Base-by-base conservation (phyloP, 2,888 invertebrate species). In the Caradrina kadenii region DNA sequence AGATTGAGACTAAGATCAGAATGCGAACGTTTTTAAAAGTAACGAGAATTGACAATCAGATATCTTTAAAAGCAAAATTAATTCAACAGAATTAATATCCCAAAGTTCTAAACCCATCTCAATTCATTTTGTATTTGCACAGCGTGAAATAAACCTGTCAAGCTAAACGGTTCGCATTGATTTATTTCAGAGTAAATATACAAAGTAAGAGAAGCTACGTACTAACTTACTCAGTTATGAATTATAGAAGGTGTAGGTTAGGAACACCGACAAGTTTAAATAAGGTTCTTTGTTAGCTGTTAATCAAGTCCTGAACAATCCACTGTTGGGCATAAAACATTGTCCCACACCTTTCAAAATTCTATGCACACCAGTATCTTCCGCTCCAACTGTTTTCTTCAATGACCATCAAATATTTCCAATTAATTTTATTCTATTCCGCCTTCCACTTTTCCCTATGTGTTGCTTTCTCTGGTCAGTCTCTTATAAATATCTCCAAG, bases 121-220 rank as follows among this genome's bases (percentile, higher is more conserved):
- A 80, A 79, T 79, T 71, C 68, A 80, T 80, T 80, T 78, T 80
- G 78, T 71, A 72, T 81, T 76, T 79, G 67, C 72, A 59, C 72
- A 80, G 79, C 83, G 79, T 85, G 82, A 81, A 83, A 81, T 83
- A 79, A 86, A 83, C 73, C 80, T 79, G 82, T 82, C 85, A 77
- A 79, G 76, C 70, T 74, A 71, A 78, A 81, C 79, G 73, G 78
- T 79, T 77, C n/a, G 50, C 61, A 69, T 64, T 80, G 80, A 80
- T 80, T 80, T 80, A 80, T 81, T 70, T 74, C 56, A 26, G 67
- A 74, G 70, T 74, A 80, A 78, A 81, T 70, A 74, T 69, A 81
- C 77, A 81, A 81, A 68, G 79, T 79, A 72, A 76, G 77, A 58
- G 56, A 60, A 15, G 59, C 56, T 22, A 26, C 65, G 72, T 49